Conservation (phyloP, 1,140 invertebrate genomes). For the Cydia pomonella region DNA sequence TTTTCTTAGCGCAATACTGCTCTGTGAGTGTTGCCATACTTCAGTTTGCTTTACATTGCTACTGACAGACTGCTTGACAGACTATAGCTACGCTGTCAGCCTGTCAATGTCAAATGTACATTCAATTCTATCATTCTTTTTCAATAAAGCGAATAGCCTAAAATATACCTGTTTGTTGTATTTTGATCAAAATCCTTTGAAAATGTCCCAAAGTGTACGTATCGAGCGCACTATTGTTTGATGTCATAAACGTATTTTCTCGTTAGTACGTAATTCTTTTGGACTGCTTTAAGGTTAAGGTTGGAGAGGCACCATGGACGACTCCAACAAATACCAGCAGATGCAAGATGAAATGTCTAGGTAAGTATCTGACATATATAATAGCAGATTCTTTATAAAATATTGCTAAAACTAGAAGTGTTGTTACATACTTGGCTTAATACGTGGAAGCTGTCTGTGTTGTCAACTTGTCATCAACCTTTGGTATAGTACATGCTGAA, state of each 20-base stretch:
- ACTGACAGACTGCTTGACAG: too few relatives aligned
- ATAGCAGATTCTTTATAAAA: background rate
- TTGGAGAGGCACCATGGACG: slow-evolving; percentile 63
- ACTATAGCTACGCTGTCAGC: too few relatives aligned
- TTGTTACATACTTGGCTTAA: too few relatives aligned
- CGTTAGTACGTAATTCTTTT: slow-evolving; percentile 68
- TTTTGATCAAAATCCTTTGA: slow-evolving; percentile 8
- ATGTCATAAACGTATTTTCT: slow-evolving; percentile 41
- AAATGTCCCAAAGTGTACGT: slow-evolving; percentile 53
- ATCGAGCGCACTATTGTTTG: slow-evolving; percentile 42
- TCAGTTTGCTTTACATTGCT: too few relatives aligned
- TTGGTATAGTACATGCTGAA: too few relatives aligned
- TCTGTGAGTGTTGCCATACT: too few relatives aligned
- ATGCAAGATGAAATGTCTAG: slow-evolving; percentile 93
- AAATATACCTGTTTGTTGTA: background rate
- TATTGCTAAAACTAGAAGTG: background rate
- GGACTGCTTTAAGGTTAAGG: slow-evolving; percentile 72
- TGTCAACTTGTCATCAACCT: too few relatives aligned
- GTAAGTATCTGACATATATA: slow-evolving; percentile 69
- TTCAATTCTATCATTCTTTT: background rate
- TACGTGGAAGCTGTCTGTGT: too few relatives aligned
- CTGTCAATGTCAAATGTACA: too few relatives aligned
- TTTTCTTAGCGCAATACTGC: too few relatives aligned
- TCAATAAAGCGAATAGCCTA: background rate
- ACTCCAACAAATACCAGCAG: slow-evolving; percentile 81